phyloP scores from a whole-genome alignment of 2,888 invertebrate genomes.

The Campaea margaritaria region DNA sequence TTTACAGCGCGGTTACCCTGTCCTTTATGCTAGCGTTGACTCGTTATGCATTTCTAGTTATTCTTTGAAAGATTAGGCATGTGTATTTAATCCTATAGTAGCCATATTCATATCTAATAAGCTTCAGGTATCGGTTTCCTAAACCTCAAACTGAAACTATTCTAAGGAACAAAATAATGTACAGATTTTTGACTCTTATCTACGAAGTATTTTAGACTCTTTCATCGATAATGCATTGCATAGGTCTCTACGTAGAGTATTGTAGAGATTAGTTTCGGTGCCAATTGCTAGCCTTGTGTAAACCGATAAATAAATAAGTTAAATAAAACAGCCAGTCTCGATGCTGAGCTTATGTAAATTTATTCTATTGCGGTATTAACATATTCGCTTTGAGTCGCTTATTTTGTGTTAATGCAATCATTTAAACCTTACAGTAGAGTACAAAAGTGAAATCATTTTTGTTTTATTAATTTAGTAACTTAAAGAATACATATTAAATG shows the following conservation, averaged over 20 bases:
- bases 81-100: no score
- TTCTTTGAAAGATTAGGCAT: no score
- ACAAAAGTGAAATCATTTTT: constrained; percentile 16
- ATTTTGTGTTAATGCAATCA: constrained; percentile 41
- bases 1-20: no score
- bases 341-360: constrained; percentile 62
- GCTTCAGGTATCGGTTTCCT: no score
- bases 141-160: no score
- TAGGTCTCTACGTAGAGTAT: neutral
- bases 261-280: neutral
- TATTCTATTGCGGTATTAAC: constrained; percentile 65
- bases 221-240: no score
- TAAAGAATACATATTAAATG: no score
- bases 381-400: constrained; percentile 45
- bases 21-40: no score
- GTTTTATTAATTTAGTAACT: neutral
- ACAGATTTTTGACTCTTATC: no score
- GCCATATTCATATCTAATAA: no score
- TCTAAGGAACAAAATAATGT: no score
- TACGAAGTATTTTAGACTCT: neutral
- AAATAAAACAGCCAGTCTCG: constrained; percentile 35
- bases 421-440: constrained; percentile 25
- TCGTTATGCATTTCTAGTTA: no score
- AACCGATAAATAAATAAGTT: constrained; percentile 59
- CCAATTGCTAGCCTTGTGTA: constrained; percentile 61